These are phyloP conservation scores for Ceratosolen fusciceps DNA, from an alignment of 1,140 invertebrate genomes.

Conservation along the genomic window DNA sequence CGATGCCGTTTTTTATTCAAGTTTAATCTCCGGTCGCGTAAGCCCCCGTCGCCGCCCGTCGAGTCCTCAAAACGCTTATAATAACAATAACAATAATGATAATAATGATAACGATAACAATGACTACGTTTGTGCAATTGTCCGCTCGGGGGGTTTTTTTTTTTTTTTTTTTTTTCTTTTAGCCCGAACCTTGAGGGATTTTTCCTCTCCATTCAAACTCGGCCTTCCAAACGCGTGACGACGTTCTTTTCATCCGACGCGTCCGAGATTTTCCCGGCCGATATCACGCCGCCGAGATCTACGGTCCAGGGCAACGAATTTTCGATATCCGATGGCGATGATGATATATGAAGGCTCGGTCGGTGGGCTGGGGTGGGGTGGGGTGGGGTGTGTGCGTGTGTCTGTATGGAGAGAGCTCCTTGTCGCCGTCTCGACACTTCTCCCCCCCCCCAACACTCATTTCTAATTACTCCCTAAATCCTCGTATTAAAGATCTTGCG, in stretches of 20 bases:
- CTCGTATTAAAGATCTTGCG: neutral
- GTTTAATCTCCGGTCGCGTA: slow-evolving; percentile 36
- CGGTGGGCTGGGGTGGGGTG: no score
- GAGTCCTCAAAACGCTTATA: slow-evolving; percentile 44
- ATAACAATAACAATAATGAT: no score
- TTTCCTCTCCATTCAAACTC: slow-evolving; percentile 38
- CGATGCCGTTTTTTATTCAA: neutral
- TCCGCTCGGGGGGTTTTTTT: no score
- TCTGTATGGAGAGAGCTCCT: no score
- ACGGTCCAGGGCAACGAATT: neutral
- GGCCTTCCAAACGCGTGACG: neutral
- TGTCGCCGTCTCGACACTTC: no score
- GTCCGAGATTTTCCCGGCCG: neutral
- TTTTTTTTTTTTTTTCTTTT: no score
- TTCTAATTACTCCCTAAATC: no score
- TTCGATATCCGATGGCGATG: neutral
- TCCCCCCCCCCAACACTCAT: no score
- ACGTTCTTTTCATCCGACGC: slow-evolving; percentile 39
- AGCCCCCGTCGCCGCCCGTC: slow-evolving; percentile 12
- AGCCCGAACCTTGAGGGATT: slow-evolving; percentile 18
- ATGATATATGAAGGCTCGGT: neutral
- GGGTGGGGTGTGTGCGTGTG: no score
- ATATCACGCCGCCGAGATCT: neutral
- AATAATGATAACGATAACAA: no score
- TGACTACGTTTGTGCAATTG: slow-evolving; percentile 47